These are phyloP conservation scores for Plestiodon gilberti DNA, from an alignment of 2,113 vertebrate species.

Conservation along the genomic window DNA sequence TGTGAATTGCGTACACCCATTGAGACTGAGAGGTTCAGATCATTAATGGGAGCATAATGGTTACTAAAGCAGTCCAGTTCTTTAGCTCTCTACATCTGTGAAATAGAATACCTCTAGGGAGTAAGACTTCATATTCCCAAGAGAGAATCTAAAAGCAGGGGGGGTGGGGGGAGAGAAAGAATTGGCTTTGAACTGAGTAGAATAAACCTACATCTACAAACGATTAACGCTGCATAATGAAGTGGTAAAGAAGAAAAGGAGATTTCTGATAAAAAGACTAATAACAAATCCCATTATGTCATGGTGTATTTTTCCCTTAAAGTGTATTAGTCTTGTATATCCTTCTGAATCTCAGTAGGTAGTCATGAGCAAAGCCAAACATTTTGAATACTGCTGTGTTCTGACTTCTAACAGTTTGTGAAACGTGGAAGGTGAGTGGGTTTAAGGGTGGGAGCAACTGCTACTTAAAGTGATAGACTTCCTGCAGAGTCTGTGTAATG, in stretches of 20 bases:
- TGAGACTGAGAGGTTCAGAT: constrained; percentile 62
- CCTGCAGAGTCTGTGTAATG: constrained; percentile 22
- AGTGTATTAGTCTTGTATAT: constrained; percentile 54
- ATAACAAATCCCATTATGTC: constrained; percentile 73
- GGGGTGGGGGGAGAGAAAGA: constrained; percentile 23
- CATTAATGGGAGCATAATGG: constrained; percentile 61
- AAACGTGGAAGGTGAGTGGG: constrained; percentile 31
- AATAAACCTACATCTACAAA: constrained; percentile 63
- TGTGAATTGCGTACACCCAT: constrained; percentile 60
- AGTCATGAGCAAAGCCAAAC: constrained; percentile 47
- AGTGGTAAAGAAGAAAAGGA: constrained; percentile 70
- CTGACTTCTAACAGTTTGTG: constrained; percentile 41
- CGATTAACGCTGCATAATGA: constrained; percentile 69
- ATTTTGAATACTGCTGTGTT: constrained; percentile 44
- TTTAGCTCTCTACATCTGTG: constrained; percentile 62
- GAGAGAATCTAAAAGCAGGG: constrained; percentile 65
- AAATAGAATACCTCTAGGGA: constrained; percentile 63
- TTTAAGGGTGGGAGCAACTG: constrained; percentile 57
- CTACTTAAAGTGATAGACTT: constrained; percentile 51
- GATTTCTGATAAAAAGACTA: constrained; percentile 73
- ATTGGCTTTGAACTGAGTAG: constrained; percentile 65
- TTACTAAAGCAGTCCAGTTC: constrained; percentile 65
- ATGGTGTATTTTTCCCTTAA: constrained; percentile 49
- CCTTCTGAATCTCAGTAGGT: constrained; percentile 54
- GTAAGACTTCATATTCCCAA: constrained; percentile 68